Evolutionary conservation across 2,113 vertebrate species (phyloP).

Genomic region (Gymnocephalus cernua): DNA sequence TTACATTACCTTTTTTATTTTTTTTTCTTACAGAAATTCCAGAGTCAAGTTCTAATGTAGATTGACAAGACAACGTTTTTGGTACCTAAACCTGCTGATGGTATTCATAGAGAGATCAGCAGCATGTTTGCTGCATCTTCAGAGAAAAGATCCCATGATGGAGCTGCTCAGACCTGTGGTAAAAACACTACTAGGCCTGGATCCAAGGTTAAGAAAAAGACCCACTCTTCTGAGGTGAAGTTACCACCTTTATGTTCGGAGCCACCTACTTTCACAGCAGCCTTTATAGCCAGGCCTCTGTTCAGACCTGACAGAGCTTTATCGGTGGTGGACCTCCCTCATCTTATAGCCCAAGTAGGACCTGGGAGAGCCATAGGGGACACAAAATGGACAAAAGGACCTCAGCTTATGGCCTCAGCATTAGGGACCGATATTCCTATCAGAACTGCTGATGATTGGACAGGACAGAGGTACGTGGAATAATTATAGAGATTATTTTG

Average conservation of each 20-base stretch:
- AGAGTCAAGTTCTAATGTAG: not conserved
- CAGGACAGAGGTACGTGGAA: conserved; percentile 49
- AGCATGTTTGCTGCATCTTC: conserved; percentile 46
- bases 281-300: conserved; percentile 17
- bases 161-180: not conserved
- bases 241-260: conserved; percentile 35
- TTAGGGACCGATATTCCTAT: conserved; percentile 56
- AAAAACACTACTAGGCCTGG: not conserved
- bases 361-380: conserved; percentile 31
- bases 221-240: conserved; percentile 10
- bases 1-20: not conserved
- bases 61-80: not conserved
- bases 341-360: conserved; percentile 49
- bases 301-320: conserved; percentile 31
- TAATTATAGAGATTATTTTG: not conserved
- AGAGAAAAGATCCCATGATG: conserved; percentile 8
- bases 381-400: conserved; percentile 62
- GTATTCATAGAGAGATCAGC: conserved; percentile 15
- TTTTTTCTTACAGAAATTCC: not conserved
- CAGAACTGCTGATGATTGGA: not conserved
- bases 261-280: not conserved
- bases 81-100: conserved; percentile 5
- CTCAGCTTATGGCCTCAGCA: conserved; percentile 50
- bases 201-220: conserved; percentile 34
- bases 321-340: conserved; percentile 63